Evolutionary conservation across 2,797 vertebrate genomes (phyloP), one percentile per base, ranked within the genome.

Genomic region (Hippoglossus hippoglossus): DNA sequence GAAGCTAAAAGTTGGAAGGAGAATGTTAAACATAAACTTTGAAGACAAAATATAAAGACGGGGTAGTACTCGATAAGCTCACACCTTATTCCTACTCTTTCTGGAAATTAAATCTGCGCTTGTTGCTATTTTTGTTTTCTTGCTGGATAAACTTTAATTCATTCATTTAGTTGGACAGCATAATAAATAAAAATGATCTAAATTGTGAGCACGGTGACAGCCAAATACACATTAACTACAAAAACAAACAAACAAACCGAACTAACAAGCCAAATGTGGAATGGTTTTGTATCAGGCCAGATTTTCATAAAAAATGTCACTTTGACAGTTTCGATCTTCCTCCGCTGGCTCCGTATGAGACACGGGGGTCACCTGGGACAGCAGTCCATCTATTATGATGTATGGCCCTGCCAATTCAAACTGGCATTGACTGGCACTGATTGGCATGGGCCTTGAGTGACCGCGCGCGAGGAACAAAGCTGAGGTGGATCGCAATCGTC

Each of bases 371-470:
- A 65, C 67, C 58, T 8, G 73, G 77, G 85, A 91, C 58, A 77
- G 44, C 28, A 36, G 73, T 67, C 73, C 69, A 56, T 89, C 79
- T 69, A 75, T 82, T 75, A 85, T 91, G 86, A 91, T 90, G 64
- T 83, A 89, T 86, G 34, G 71, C 63, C 70, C 79, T 83, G 83
- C 83, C 91, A 90, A 87, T 81, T 86, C 84, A 83, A 79, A 86
- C 75, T 88, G 90, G 89, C 90, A 86, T 66, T 92, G 89, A 92
- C 75, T 86, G 89, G 89, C 87, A 87, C 72, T 91, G 91, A 92
- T 86, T 85, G 89, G 86, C 87, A 84, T 2, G 68, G 36, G 78
- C 47, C 70, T 34, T 58, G 72, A 89, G 71, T 87, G 87, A 79
- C 75, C 59, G 46, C 34, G 81, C 49, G 4, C 73, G 77, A 59